These are phyloP conservation scores for Notodonta dromedarius DNA, from an alignment of 2,888 invertebrate species.

Conservation along the genomic window DNA sequence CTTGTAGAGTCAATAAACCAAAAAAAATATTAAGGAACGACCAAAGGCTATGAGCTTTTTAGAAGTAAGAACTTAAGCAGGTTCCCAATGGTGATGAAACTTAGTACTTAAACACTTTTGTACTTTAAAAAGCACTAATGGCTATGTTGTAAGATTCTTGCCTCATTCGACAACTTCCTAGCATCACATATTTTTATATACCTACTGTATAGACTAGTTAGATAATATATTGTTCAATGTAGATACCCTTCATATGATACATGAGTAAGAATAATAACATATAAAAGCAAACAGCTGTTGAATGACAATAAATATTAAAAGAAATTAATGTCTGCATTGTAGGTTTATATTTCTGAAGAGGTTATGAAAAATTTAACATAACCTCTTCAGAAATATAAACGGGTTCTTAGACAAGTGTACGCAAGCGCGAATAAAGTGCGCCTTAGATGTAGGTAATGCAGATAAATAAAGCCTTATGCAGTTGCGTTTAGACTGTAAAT, in stretches of 20 bases:
- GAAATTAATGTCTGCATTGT: constrained; percentile 15
- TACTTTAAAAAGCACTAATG: constrained; percentile 35
- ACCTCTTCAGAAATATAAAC: too few relatives aligned
- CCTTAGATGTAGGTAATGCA: too few relatives aligned
- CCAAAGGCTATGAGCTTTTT: constrained; percentile 81
- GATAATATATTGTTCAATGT: constrained; percentile 47
- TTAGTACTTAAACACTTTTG: constrained; percentile 6
- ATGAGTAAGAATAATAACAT: constrained; percentile 16
- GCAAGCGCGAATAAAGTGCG: too few relatives aligned
- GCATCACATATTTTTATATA: constrained; percentile 62
- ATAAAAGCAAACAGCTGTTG: constrained; percentile 42
- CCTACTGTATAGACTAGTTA: constrained; percentile 54
- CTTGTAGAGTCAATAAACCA: constrained; percentile 65
- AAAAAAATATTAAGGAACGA: constrained; percentile 67
- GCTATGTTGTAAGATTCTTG: constrained; percentile 64
- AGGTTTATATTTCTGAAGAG: neutral
- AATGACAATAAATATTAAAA: constrained; percentile 46
- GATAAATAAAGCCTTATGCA: neutral
- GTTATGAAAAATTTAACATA: too few relatives aligned
- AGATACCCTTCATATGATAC: constrained; percentile 45
- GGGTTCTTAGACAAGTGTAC: too few relatives aligned
- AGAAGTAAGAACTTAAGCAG: constrained; percentile 47
- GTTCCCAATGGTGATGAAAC: constrained; percentile 19
- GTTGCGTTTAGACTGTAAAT: neutral
- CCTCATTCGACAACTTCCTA: constrained; percentile 64